Evolutionary conservation across 2,888 invertebrate genomes (phyloP).

Genomic region (Synanthedon andrenaeformis): DNA sequence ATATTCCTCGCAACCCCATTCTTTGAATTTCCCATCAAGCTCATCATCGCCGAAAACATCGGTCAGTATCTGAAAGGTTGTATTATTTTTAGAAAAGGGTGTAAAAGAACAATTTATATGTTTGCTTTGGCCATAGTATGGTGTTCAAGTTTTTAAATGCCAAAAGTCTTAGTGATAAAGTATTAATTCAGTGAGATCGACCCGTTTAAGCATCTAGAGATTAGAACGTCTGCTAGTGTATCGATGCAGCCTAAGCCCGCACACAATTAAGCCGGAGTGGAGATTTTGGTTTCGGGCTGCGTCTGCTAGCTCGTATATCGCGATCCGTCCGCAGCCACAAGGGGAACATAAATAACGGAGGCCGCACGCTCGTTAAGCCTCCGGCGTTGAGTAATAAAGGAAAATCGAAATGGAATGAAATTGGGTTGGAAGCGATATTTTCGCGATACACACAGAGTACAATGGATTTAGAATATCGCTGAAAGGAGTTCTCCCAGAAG

Average conservation of each 20-base stretch:
- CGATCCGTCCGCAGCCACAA: slow-evolving; percentile 63
- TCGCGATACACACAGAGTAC: slow-evolving; percentile 55
- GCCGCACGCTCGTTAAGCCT: slow-evolving; percentile 66
- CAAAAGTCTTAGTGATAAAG: too few species aligned
- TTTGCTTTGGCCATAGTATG: too few species aligned
- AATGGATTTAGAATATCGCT: slow-evolving; percentile 59
- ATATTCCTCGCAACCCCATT: slow-evolving; percentile 76
- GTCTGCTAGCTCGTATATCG: slow-evolving; percentile 59
- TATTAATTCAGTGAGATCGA: background rate
- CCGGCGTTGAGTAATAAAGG: slow-evolving; percentile 68
- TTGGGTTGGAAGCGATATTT: slow-evolving; percentile 66
- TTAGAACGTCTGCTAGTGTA: slow-evolving; percentile 50
- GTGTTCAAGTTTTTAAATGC: too few species aligned
- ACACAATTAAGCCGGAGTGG: slow-evolving; percentile 61
- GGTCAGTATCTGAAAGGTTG: slow-evolving; percentile 74
- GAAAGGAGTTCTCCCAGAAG: slow-evolving; percentile 46
- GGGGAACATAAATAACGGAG: slow-evolving; percentile 68
- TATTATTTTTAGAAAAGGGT: background rate
- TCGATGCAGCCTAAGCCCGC: slow-evolving; percentile 53
- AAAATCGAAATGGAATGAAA: slow-evolving; percentile 71
- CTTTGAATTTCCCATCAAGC: slow-evolving; percentile 61
- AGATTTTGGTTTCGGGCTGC: slow-evolving; percentile 48
- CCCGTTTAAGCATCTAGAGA: slow-evolving; percentile 28
- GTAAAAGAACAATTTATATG: background rate
- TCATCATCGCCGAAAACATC: slow-evolving; percentile 78